phyloP scores from a whole-genome alignment of 2,113 vertebrate species.

The Emydura subglobosa region DNA sequence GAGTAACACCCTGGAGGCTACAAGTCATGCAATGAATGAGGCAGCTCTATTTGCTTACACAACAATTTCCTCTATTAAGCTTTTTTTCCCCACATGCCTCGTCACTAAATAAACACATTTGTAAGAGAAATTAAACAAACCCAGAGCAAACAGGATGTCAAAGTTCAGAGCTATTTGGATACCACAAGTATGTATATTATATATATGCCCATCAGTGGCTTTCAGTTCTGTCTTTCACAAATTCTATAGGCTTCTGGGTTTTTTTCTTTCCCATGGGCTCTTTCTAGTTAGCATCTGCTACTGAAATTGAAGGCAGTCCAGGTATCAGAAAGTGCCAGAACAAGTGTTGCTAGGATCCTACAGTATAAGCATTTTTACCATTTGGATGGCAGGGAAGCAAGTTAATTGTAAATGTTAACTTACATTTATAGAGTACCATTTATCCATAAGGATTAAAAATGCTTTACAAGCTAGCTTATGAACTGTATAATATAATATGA shows the following conservation, averaged over 20 bases:
- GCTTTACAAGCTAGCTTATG: not conserved
- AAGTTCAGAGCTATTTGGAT: not conserved
- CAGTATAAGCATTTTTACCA: not conserved
- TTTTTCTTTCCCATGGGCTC: not conserved
- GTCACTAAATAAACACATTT: not conserved
- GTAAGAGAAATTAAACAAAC: not conserved
- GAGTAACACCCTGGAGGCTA: not conserved
- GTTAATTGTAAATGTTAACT: not conserved
- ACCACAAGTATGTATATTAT: not conserved
- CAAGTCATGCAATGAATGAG: not conserved
- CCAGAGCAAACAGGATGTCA: not conserved
- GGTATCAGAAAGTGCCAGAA: not conserved
- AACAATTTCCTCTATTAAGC: not conserved
- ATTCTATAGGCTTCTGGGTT: not conserved
- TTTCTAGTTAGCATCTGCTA: not conserved
- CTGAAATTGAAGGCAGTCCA: not conserved
- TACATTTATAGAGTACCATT: fast-evolving
- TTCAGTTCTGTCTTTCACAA: not conserved
- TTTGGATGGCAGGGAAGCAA: not conserved
- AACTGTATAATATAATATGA: not conserved
- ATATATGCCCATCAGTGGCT: not conserved
- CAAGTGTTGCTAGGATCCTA: not conserved
- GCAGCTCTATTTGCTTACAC: not conserved
- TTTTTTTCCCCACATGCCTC: not conserved
- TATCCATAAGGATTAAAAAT: not conserved